Percentiles rank a stretch among this genome's conserved stretches.
phyloP scores from a whole-genome alignment of 2,797 vertebrate species.

The Ara ararauna region DNA sequence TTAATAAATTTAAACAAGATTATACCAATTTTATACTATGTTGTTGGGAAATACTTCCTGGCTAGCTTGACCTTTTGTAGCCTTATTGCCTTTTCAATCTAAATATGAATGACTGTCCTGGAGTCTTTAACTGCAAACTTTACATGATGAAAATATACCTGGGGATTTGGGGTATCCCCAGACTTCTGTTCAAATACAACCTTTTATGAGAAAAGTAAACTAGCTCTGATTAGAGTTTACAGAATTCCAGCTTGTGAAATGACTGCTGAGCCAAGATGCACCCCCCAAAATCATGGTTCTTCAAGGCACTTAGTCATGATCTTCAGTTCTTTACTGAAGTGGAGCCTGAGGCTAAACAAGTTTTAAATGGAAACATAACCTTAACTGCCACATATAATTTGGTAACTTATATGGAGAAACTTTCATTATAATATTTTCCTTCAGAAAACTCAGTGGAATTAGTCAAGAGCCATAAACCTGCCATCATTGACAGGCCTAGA shows the following conservation, averaged over 20 bases:
- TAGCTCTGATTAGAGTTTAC: background rate
- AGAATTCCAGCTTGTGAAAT: background rate
- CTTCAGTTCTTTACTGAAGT: background rate
- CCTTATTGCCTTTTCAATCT: background rate
- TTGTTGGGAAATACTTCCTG: background rate
- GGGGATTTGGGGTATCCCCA: background rate
- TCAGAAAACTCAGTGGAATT: constrained; percentile 24
- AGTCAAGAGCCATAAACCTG: background rate
- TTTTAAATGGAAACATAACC: background rate
- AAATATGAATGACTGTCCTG: background rate
- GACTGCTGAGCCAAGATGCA: background rate
- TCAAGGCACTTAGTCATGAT: background rate
- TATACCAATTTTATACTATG: background rate
- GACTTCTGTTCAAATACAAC: background rate
- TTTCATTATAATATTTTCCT: constrained; percentile 10
- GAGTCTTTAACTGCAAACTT: background rate
- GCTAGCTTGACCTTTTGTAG: background rate
- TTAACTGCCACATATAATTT: background rate
- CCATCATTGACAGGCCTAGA: background rate
- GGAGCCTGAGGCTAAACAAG: background rate
- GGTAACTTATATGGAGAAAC: background rate
- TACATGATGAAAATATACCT: background rate
- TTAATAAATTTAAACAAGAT: background rate
- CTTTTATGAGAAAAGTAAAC: background rate
- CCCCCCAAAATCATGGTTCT: background rate